Conservation (phyloP, 2,888 invertebrate genomes). For the Ptychoptera contaminata region DNA sequence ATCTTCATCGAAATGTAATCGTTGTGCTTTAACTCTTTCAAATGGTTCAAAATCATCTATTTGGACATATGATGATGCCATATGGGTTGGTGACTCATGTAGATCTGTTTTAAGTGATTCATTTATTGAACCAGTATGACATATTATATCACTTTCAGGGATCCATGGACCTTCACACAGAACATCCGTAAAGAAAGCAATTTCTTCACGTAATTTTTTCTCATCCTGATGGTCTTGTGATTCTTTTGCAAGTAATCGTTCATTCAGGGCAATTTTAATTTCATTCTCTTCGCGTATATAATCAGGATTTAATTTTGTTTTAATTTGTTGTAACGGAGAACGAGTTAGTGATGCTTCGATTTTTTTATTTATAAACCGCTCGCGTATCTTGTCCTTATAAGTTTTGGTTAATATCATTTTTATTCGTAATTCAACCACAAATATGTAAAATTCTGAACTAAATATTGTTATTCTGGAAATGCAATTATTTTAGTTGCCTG, state of each 20-base stretch:
- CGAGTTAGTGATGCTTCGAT: constrained; percentile 2
- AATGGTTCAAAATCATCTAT: constrained; percentile 19
- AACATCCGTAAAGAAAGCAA: constrained; percentile 9
- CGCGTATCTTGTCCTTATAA: constrained; percentile 3
- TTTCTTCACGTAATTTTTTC: constrained; percentile 2
- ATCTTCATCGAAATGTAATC: constrained; percentile 12
- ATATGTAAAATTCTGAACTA: neutral
- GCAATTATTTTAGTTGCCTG: no score
- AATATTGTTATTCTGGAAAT: no score
- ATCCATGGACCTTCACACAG: neutral
- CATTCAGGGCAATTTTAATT: constrained; percentile 3
- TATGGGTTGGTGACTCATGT: constrained; percentile 10
- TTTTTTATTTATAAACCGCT: constrained; percentile 5
- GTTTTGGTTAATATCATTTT: constrained; percentile 1
- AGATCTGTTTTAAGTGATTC: constrained; percentile 2
- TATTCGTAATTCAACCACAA: neutral
- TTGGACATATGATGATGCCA: constrained; percentile 22
- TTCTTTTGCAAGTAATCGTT: no score
- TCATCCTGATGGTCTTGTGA: no score
- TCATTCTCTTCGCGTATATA: constrained; percentile 10
- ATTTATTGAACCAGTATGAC: neutral
- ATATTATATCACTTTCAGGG: neutral
- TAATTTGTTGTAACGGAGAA: constrained; percentile 3
- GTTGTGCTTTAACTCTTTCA: constrained; percentile 9
- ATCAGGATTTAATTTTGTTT: constrained; percentile 8